These are phyloP conservation scores for Podarcis cretensis DNA, from an alignment of 2,113 vertebrate species.

Conservation along the genomic window DNA sequence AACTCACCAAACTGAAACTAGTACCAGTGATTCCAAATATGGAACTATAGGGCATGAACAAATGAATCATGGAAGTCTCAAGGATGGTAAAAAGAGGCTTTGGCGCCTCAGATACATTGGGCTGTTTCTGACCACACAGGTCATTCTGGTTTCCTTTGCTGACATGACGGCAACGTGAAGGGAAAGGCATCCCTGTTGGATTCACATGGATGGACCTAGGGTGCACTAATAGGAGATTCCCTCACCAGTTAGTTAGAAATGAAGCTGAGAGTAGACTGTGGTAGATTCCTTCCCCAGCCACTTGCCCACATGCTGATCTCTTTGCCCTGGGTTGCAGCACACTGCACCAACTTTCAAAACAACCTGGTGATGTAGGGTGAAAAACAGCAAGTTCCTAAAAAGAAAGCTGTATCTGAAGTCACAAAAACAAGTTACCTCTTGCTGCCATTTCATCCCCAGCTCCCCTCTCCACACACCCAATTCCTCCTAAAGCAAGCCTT, in stretches of 20 bases:
- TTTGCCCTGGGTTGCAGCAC: not conserved
- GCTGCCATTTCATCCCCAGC: not conserved
- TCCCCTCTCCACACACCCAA: too few relatives aligned
- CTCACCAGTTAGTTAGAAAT: fast-evolving
- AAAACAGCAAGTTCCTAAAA: not conserved
- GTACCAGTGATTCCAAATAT: not conserved
- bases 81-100: not conserved
- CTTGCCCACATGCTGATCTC: not conserved
- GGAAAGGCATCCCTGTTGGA: not conserved
- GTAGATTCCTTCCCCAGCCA: not conserved
- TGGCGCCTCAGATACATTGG: not conserved
- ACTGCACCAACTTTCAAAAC: not conserved
- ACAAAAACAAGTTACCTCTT: not conserved
- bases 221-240: fast-evolving
- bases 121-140: constrained; percentile 23
- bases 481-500: not conserved
- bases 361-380: too few relatives aligned
- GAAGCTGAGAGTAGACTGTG: not conserved
- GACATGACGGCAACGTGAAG: not conserved
- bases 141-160: not conserved
- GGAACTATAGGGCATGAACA: not conserved
- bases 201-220: not conserved
- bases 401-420: not conserved
- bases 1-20: not conserved
- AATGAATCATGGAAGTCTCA: not conserved